Evolutionary conservation across 2,113 vertebrate species (phyloP).

Genomic region (Antigone vipio): DNA sequence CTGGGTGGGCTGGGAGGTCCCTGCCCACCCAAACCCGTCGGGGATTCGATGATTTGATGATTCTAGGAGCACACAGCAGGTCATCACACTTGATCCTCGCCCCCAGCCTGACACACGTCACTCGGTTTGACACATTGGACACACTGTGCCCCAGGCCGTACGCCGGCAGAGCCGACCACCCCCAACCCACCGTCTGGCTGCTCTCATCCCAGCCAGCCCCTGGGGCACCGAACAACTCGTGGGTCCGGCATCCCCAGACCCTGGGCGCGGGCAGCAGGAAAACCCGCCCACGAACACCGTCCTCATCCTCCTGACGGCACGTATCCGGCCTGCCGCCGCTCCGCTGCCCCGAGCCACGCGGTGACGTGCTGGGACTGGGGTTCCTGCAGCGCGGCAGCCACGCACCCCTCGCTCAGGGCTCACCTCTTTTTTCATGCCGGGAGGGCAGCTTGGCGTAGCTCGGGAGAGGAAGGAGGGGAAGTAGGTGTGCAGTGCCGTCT

Average conservation of each 20-base stretch:
- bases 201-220: not conserved
- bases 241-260: accelerated
- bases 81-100: accelerated
- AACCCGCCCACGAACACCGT: accelerated
- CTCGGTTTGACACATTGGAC: accelerated
- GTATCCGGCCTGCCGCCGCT: not conserved
- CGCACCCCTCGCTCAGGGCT: not conserved
- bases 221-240: accelerated
- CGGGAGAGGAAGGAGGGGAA: constrained; percentile 96
- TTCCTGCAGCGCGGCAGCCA: accelerated
- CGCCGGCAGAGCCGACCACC: accelerated
- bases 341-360: accelerated
- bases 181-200: accelerated
- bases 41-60: too few relatives aligned
- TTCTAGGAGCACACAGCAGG: not conserved
- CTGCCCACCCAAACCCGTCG: too few relatives aligned
- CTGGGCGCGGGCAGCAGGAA: accelerated
- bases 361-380: accelerated
- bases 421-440: constrained; percentile 91
- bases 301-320: not conserved
- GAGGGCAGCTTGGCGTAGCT: constrained; percentile 83
- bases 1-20: too few relatives aligned
- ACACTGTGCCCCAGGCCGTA: accelerated
- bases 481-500: constrained; percentile 86
- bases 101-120: accelerated